Base-by-base conservation (phyloP, 2,113 vertebrate species). In the Myxocyprinus asiaticus region DNA sequence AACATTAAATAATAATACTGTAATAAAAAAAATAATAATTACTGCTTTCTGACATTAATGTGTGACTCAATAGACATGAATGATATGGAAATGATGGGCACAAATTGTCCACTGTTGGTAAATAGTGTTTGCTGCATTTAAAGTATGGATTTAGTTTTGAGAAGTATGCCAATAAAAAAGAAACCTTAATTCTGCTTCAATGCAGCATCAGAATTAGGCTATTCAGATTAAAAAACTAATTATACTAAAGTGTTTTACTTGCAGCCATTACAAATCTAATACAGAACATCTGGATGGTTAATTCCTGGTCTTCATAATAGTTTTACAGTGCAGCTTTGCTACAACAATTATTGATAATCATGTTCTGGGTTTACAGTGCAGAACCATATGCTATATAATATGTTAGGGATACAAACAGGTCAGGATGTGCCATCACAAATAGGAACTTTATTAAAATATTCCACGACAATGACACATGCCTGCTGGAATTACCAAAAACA, bases 211-310 rank as follows among this genome's bases (percentile, higher is more conserved):
- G 7, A 63, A 42, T 64, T 43, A 22, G 62, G 45, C 50, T 47
- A 81, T 51, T 43, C 66, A 67, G 55, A 61, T 43, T 22, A 0
- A 44, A 68, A 65, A 33, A 48, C 56, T 58, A 33, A 14, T 51
- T 22, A 33, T 17, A 67, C 61, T 77, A 67, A 59, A 76, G 67
- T 50, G 67, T 48, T 53, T 62, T 82, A 67, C 44, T 79, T 61
- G 48, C 68, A 72, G 68, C 22, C 69, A 73, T 67, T 61, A 67
- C 43, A 58, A 63, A 82, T 67, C 76, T 53, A 71, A 72, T 78
- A 71, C 53, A 62, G 69, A 71, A 76, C 72, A 53, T 55, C 77
- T 72, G 68, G 61, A 64, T 64, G 62, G 58, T 79, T 70, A 55
- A 79, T 42, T 70, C 14, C 67, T 45, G 63, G 22, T 12, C 59